Base-by-base conservation (phyloP, 2,888 invertebrate genomes). In the Tipula unca region DNA sequence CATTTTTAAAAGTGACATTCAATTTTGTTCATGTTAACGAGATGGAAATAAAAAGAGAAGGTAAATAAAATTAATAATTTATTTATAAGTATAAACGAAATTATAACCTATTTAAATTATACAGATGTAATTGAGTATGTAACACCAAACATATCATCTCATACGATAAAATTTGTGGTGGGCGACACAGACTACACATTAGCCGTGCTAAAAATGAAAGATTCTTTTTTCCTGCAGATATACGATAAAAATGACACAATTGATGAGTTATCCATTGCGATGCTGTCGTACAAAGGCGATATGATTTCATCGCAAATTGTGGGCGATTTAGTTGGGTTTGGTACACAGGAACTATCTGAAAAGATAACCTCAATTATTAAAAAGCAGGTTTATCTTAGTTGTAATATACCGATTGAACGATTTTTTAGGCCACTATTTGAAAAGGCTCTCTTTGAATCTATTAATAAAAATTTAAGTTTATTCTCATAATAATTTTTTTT, bases 361-460 rank as follows among this genome's bases (percentile, higher is more conserved):
- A 90, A 90, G 87, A 86, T 92, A 29, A 88, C 91, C 0, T 91
- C 90, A 87, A 90, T 89, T 86, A 87, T 91, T 14, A 89, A 90
- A 3, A 92, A 92, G 87, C 90, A 90, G 85, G 90, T 92, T 13
- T 92, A 89, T 88, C 88, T 92, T n/a, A 92, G 92, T 88, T 91
- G 90, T 87, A 92, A 92, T 88, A 86, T 92, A 5, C 88, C 89
- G 36, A 87, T 89, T 5, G 90, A 91, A 88, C 89, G 88, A 86
- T 87, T 89, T 83, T 87, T 89, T 13, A 86, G 89, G 69, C 89
- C 90, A 3, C 83, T 89, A 39, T 87, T 92, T 48, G 91, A 92
- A 87, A 90, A 91, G 87, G 88, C 89, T 86, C 87, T 92, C 13
- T 88, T 89, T 86, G 89, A 91, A 87, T 91, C 92, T 89, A 90